Conservation (phyloP, 2,888 invertebrate genomes). For the Gibbula magus region DNA sequence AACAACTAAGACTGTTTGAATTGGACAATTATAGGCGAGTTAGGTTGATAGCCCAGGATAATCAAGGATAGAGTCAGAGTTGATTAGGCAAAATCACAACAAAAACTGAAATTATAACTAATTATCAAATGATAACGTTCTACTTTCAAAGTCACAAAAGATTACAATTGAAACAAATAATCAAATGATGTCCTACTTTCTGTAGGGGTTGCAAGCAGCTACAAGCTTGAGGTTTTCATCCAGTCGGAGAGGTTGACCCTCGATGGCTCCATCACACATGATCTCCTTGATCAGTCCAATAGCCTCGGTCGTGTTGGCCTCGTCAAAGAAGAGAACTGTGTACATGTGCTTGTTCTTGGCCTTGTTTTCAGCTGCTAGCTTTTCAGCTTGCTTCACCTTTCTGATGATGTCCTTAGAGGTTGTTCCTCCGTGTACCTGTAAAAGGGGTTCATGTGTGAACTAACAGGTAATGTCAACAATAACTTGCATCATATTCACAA, state of each 20-base stretch:
- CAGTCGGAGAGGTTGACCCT: conserved; percentile 56
- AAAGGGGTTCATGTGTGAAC: background rate
- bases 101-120: too few species aligned
- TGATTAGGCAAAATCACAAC: too few species aligned
- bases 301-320: conserved; percentile 72
- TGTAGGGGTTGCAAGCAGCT: conserved; percentile 73
- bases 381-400: conserved; percentile 61
- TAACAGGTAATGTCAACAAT: background rate
- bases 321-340: conserved; percentile 69
- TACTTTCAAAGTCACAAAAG: too few species aligned
- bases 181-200: conserved; percentile 62
- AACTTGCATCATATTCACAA: too few species aligned
- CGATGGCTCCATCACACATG: conserved; percentile 69
- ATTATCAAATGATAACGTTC: too few species aligned
- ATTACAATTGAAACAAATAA: background rate
- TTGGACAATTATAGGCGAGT: too few species aligned
- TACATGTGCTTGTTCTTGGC: conserved; percentile 25
- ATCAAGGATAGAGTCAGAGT: too few species aligned
- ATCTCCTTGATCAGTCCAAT: conserved; percentile 72
- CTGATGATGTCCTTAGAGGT: conserved; percentile 62
- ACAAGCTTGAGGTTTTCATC: conserved; percentile 65
- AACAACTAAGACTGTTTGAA: too few species aligned
- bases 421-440: conserved; percentile 71
- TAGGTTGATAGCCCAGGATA: too few species aligned
- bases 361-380: conserved; percentile 56